These are phyloP conservation scores for Apostichopus leukothele DNA, from an alignment of 53 echinoderm and acorn worm species.

Conservation along the genomic window DNA sequence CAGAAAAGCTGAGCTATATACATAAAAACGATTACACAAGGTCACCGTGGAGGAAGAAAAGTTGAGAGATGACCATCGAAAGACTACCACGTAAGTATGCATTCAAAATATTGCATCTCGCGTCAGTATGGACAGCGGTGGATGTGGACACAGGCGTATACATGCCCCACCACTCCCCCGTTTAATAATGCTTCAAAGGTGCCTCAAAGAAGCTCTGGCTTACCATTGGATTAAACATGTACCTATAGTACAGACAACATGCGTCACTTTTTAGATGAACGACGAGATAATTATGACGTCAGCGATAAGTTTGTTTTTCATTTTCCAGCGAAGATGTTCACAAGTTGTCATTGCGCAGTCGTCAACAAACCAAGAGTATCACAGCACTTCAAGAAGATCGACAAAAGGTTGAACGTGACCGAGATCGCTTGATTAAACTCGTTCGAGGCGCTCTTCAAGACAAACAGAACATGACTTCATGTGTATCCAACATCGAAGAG, in stretches of 20 bases:
- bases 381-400: slow-evolving; percentile 3
- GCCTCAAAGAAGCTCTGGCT: too few relatives aligned
- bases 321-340: not conserved
- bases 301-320: not conserved
- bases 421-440: not conserved
- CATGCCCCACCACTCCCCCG: too few relatives aligned
- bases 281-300: too few relatives aligned
- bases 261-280: too few relatives aligned
- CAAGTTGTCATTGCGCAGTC: slow-evolving; percentile 1
- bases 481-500: not conserved
- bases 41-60: not conserved
- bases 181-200: too few relatives aligned
- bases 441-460: slow-evolving; percentile 7
- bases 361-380: slow-evolving; percentile 12
- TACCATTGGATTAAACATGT: too few relatives aligned
- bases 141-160: too few relatives aligned
- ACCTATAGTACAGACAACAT: too few relatives aligned
- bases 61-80: not conserved
- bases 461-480: slow-evolving; percentile 8
- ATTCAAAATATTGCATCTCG: too few relatives aligned
- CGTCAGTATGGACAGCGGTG: too few relatives aligned
- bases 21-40: slow-evolving; percentile 3
- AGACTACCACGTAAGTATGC: not conserved
- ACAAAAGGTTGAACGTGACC: not conserved
- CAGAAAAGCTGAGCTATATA: not conserved